These are phyloP conservation scores for Micrastur ruficollis DNA, from an alignment of 2,797 vertebrate species.

Conservation along the genomic window DNA sequence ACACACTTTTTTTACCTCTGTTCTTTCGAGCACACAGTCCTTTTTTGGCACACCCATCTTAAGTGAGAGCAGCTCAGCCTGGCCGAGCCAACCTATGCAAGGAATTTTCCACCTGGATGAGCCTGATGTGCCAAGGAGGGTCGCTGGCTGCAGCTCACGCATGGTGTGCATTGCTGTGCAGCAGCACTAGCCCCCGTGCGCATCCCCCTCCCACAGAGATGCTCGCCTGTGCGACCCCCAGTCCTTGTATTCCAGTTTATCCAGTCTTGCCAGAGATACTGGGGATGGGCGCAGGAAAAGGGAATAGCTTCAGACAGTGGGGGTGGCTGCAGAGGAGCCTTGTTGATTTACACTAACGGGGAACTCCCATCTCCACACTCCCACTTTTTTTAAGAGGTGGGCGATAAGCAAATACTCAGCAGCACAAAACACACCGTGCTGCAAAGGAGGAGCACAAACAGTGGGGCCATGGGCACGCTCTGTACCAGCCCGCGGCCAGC, in stretches of 20 bases:
- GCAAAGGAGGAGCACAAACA: neutral
- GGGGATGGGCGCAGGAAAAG: neutral
- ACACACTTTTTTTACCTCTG: neutral
- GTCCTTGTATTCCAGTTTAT: neutral
- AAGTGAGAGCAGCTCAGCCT: neutral
- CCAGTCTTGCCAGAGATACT: neutral
- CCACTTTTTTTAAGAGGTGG: neutral
- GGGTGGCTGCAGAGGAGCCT: neutral
- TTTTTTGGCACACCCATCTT: neutral
- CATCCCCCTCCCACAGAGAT: neutral
- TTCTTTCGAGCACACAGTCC: neutral
- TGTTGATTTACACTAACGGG: neutral
- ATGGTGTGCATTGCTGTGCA: neutral
- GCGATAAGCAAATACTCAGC: neutral
- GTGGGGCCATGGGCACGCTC: accelerated
- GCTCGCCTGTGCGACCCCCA: accelerated
- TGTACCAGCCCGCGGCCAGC: neutral
- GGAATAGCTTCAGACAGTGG: neutral
- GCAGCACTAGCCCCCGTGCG: accelerated
- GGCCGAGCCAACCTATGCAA: neutral
- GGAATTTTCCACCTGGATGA: neutral
- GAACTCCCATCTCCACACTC: neutral
- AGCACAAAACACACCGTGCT: neutral
- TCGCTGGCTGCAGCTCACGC: neutral
- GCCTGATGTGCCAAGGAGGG: neutral